A percentile compares a stretch with the other conserved stretches of the same genome.
Conservation (phyloP, 2,888 invertebrate species). For the Steromphala cineraria region DNA sequence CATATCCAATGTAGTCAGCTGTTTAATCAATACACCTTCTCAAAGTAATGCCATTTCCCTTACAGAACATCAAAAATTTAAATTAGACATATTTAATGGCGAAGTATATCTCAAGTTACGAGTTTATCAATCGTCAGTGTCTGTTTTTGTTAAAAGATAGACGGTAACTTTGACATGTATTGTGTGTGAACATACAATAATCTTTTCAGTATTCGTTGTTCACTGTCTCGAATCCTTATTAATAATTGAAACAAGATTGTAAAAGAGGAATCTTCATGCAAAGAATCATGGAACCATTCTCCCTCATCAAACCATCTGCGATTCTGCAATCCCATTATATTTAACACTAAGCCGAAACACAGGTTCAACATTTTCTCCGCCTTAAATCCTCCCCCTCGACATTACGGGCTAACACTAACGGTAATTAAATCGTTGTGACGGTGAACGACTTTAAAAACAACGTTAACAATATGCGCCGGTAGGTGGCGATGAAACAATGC, state of each 20-base stretch:
- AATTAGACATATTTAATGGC: too few species aligned
- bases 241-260: not conserved
- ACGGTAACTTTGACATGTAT: not conserved
- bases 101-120: too few species aligned
- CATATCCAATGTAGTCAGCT: too few species aligned
- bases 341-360: not conserved
- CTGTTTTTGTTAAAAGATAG: not conserved
- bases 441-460: too few species aligned
- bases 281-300: not conserved
- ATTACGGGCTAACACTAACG: too few species aligned
- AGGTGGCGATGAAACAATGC: slow-evolving; percentile 4
- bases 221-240: not conserved
- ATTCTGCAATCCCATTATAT: not conserved
- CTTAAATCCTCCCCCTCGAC: too few species aligned
- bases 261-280: not conserved
- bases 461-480: not conserved
- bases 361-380: not conserved
- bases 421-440: too few species aligned
- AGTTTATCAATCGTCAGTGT: too few species aligned
- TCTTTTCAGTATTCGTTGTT: not conserved
- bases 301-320: not conserved
- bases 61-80: too few species aligned
- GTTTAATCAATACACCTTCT: too few species aligned
- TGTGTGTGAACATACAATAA: not conserved
- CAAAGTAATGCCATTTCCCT: too few species aligned